These are phyloP conservation scores for Pipistrellus pipistrellus DNA, from an alignment of 2,797 vertebrate species.

Conservation along the genomic window DNA sequence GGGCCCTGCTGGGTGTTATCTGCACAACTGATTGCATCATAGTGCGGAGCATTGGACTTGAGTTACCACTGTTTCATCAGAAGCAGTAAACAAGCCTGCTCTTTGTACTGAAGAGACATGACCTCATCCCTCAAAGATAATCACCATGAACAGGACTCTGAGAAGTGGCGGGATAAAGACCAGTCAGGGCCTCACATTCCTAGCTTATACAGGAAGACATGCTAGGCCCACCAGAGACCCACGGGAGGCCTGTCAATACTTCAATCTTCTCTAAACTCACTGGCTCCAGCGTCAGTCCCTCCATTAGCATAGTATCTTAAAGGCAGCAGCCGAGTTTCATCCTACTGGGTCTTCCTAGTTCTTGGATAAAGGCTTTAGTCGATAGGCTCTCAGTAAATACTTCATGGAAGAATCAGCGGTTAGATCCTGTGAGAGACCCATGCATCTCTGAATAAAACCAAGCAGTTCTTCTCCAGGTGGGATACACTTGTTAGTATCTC, in stretches of 20 bases:
- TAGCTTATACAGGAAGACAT: background rate
- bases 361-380: background rate
- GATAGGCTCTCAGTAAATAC: background rate
- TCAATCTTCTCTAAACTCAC: background rate
- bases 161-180: background rate
- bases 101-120: background rate
- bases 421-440: background rate
- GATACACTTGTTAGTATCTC: background rate
- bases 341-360: background rate
- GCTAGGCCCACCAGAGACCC: background rate
- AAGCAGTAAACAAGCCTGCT: conserved; percentile 13
- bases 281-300: background rate
- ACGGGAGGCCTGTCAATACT: background rate
- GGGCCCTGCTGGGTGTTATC: background rate
- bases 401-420: background rate
- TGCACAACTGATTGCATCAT: background rate
- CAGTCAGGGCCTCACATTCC: background rate
- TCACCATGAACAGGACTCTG: background rate
- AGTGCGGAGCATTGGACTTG: background rate
- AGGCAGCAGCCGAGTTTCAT: background rate
- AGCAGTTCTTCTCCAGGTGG: background rate
- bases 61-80: background rate
- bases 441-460: background rate
- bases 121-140: background rate
- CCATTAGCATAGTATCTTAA: background rate